Conservation (phyloP, 2,113 vertebrate genomes). For the Elephas maximus region DNA sequence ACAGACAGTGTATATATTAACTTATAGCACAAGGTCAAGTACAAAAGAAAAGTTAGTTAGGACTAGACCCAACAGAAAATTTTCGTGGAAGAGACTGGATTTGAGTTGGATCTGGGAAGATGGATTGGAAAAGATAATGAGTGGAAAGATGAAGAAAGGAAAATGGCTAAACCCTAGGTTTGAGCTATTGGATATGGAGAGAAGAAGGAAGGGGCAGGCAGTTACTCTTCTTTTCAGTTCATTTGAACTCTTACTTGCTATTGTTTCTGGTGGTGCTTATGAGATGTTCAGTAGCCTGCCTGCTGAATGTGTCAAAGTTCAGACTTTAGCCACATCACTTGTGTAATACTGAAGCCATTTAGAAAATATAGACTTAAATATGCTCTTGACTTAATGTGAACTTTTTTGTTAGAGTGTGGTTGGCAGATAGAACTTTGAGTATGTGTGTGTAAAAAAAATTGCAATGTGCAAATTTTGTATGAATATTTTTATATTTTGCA, state of each 20-base stretch:
- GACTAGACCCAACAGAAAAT: not conserved
- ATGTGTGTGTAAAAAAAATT: not conserved
- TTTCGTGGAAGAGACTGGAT: conserved; percentile 23
- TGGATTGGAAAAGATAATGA: conserved; percentile 31
- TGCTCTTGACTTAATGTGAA: not conserved
- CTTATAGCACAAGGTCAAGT: conserved; percentile 28
- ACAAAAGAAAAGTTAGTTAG: not conserved
- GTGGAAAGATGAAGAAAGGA: conserved; percentile 14
- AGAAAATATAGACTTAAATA: not conserved
- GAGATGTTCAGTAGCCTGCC: not conserved
- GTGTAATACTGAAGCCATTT: conserved; percentile 22
- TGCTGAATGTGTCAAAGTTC: not conserved
- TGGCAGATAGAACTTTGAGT: not conserved
- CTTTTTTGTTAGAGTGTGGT: not conserved
- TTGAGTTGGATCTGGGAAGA: conserved; percentile 31
- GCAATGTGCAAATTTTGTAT: not conserved
- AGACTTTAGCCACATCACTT: not conserved
- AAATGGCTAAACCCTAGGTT: not conserved
- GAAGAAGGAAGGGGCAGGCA: not conserved
- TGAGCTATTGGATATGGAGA: not conserved
- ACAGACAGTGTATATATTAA: not conserved
- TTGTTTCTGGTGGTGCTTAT: not conserved
- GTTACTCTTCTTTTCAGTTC: conserved; percentile 23
- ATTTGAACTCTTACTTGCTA: not conserved
- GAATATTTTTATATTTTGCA: not conserved